Conservation (phyloP, 2,888 invertebrate genomes). For the Cephus pygmeus region DNA sequence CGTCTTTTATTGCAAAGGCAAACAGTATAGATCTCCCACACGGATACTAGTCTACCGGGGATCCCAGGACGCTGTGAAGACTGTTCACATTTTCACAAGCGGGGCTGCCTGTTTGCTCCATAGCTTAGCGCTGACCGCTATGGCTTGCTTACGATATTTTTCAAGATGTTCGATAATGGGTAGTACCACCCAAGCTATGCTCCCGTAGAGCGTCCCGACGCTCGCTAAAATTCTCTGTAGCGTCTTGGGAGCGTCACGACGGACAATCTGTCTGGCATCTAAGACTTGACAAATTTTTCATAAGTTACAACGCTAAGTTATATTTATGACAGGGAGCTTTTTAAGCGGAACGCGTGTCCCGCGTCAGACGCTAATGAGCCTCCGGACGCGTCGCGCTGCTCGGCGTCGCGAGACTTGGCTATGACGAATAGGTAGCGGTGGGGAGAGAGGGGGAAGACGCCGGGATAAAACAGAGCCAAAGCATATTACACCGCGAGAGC, state of each 20-base stretch:
- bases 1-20: slow-evolving; percentile 23
- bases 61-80: background rate
- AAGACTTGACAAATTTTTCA: slow-evolving; percentile 50
- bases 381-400: slow-evolving; percentile 25
- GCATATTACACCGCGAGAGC: background rate
- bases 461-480: background rate
- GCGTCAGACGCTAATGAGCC: slow-evolving; percentile 55
- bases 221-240: background rate
- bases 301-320: slow-evolving; percentile 46
- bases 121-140: slow-evolving; percentile 19
- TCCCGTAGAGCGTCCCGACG: background rate
- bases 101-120: slow-evolving; percentile 16
- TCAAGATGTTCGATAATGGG: slow-evolving; percentile 8
- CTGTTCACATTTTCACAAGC: slow-evolving; percentile 1
- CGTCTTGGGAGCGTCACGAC: background rate
- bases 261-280: slow-evolving; percentile 4
- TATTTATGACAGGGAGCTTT: slow-evolving; percentile 41
- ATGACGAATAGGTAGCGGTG: slow-evolving; percentile 43
- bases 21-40: slow-evolving; percentile 8
- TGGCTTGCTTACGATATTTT: slow-evolving; percentile 25
- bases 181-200: background rate
- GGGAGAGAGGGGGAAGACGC: background rate
- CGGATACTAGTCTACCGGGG: background rate
- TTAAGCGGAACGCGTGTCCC: slow-evolving; percentile 44
- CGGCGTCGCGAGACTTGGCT: slow-evolving; percentile 19